phyloP scores from a whole-genome alignment of 2,797 vertebrate genomes.

The Tangara arthus region DNA sequence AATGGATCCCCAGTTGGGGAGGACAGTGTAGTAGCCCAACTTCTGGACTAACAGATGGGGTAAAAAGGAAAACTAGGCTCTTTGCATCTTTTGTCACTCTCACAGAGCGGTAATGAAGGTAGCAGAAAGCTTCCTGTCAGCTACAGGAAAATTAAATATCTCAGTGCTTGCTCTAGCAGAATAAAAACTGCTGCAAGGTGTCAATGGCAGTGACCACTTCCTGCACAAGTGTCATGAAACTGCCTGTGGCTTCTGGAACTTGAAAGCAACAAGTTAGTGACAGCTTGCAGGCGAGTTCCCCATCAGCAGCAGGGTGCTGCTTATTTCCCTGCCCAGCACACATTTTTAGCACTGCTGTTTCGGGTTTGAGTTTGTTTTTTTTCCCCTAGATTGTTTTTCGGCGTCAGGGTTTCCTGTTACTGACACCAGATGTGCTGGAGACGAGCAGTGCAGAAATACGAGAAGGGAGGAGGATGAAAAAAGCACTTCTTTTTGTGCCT shows the following conservation, averaged over 20 bases:
- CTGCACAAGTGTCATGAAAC: fast-evolving
- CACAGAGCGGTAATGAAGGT: background rate
- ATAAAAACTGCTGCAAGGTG: background rate
- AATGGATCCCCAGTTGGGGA: background rate
- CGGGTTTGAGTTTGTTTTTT: background rate
- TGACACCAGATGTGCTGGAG: background rate
- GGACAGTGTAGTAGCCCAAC: background rate
- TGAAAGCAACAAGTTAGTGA: background rate
- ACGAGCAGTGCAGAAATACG: background rate
- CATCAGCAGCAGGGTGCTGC: background rate
- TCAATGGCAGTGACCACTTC: background rate
- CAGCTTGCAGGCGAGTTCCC: background rate
- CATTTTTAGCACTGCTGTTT: background rate
- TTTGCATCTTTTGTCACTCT: background rate
- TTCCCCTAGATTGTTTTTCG: background rate
- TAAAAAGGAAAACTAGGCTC: background rate
- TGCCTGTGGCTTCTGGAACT: background rate
- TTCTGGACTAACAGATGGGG: background rate
- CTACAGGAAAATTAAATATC: background rate
- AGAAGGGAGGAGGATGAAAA: background rate
- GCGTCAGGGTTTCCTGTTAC: background rate
- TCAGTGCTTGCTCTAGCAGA: background rate
- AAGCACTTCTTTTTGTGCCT: fast-evolving
- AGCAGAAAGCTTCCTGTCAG: background rate
- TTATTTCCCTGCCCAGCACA: background rate